A percentile compares a stretch with the other conserved stretches of the same genome.
These are phyloP conservation scores for Hemibagrus wyckioides DNA, from an alignment of 2,113 vertebrate genomes.

Conservation along the genomic window DNA sequence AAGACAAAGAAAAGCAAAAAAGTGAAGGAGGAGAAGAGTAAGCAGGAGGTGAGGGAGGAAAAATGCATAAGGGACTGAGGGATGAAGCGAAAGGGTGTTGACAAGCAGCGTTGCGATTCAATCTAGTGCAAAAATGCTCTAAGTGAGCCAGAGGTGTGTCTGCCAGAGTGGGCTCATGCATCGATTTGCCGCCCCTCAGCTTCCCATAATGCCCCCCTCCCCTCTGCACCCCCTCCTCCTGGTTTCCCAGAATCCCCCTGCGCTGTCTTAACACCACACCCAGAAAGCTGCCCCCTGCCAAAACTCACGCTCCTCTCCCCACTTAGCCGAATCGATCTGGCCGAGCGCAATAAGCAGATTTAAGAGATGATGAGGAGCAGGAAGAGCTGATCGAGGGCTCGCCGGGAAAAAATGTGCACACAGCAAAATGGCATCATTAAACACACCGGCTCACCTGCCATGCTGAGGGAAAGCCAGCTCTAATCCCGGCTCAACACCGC, in stretches of 20 bases:
- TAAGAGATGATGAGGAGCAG: constrained; percentile 75
- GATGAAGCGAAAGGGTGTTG: constrained; percentile 40
- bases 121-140: constrained; percentile 71
- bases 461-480: constrained; percentile 10
- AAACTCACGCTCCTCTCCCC: constrained; percentile 66
- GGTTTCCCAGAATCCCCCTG: constrained; percentile 46
- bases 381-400: constrained; percentile 69
- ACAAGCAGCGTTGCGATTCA: constrained; percentile 66
- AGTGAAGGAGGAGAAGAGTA: constrained; percentile 8
- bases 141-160: constrained; percentile 63
- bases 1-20: constrained; percentile 10
- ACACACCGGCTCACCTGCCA: constrained; percentile 36
- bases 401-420: constrained; percentile 69
- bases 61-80: neutral
- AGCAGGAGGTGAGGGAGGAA: constrained; percentile 29
- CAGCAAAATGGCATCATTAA: constrained; percentile 69
- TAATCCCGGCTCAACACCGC: constrained; percentile 27
- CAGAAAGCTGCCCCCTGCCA: constrained; percentile 15
- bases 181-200: constrained; percentile 58
- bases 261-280: constrained; percentile 7
- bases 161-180: constrained; percentile 63
- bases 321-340: constrained; percentile 77
- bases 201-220: constrained; percentile 27
- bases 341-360: constrained; percentile 77
- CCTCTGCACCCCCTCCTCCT: neutral